Evolutionary conservation across 2,113 vertebrate species (phyloP), one percentile per base, ranked within the genome.

Genomic region (Nansenia antarctica): DNA sequence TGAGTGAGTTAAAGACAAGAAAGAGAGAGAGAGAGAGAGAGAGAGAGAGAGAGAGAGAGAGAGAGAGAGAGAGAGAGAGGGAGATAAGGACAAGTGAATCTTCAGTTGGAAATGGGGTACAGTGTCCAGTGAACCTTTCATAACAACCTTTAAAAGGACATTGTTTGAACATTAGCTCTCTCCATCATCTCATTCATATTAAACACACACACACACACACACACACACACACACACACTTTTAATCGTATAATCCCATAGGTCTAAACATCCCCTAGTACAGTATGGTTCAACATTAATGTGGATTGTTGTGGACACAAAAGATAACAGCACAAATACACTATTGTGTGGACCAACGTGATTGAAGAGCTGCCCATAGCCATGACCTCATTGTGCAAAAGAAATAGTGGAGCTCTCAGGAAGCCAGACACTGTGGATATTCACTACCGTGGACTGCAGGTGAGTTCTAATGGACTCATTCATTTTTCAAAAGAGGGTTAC

Each of bases 401-500:
- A 67, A 68, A 58, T 15, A 66, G 65, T 31, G 69, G 62, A 74
- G 49, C 31, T 47, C 3, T 0, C 57, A 61, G 62, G 67, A 76
- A 80, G 62, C 63, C 58, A 69, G 59, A n/a, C 53, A 59, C 59
- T 81, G 35, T 34, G n/a, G 83, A 79, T 82, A 84, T 85, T 86
- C 79, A 87, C 82, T 15, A 74, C 24, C 9, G 65, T 55, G 27
- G 66, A 73, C 70, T 62, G 53, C 73, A 80, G 73, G 76, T 78
- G 65, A 34, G 30, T 68, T 62, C 60, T 76, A 82, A 88, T 82
- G 80, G 80, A 74, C 45, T 85, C 81, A 82, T 89, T 1, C 3
- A 90, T 85, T 84, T 88, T 89, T 85, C 59, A 82, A n/a, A 65
- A 59, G 20, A 63, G 4, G 73, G 61, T 32, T 69, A 62, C 42